phyloP scores from a whole-genome alignment of 2,113 vertebrate species.

The Neofelis nebulosa region DNA sequence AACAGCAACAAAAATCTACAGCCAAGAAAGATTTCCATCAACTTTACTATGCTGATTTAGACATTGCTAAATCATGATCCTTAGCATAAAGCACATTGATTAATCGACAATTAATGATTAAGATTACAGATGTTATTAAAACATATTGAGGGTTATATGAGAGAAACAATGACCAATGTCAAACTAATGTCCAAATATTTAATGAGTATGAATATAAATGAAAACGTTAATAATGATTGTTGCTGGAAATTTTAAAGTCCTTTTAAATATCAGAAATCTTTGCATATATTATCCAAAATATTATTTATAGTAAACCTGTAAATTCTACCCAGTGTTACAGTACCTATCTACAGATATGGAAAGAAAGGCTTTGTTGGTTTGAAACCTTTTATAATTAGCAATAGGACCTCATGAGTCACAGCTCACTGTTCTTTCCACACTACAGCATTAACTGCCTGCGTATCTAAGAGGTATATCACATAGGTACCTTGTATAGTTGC shows the following conservation, averaged over 20 bases:
- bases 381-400: neutral
- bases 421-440: neutral
- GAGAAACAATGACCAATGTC: neutral
- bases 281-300: neutral
- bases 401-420: neutral
- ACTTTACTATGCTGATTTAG: neutral
- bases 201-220: neutral
- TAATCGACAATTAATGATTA: neutral
- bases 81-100: neutral
- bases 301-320: neutral
- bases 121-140: neutral
- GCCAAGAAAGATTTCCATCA: neutral
- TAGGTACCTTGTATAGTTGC: rapidly evolving
- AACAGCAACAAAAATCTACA: neutral
- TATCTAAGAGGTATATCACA: neutral
- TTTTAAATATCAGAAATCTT: neutral
- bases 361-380: neutral
- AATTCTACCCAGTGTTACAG: neutral
- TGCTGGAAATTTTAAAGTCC: neutral
- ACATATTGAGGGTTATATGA: neutral
- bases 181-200: neutral
- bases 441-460: neutral
- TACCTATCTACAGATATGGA: neutral
- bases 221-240: neutral
- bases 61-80: neutral